A percentile compares a stretch with the other conserved stretches of the same genome.
Conservation (phyloP, 37 sponge, comb jelly and placozoan genomes). For the Diacarnus erythraeanus region DNA sequence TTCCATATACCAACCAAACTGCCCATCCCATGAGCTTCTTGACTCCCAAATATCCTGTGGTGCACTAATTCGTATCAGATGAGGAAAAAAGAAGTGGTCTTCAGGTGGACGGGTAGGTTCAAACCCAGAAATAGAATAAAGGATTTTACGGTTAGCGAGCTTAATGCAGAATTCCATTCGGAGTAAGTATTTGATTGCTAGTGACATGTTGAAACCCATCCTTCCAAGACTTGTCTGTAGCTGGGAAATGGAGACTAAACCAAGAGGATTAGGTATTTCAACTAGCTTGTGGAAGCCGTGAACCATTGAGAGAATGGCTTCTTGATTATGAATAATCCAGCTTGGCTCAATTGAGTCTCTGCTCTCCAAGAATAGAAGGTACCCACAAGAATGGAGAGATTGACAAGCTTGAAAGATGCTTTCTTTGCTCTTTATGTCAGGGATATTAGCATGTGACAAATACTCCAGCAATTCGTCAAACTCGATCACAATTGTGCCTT, state of each 20-base stretch:
- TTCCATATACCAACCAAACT: constrained; percentile 33
- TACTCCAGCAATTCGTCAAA: constrained; percentile 1
- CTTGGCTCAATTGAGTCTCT: background rate
- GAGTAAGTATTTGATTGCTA: constrained; percentile 18
- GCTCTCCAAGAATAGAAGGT: constrained; percentile 6
- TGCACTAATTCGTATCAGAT: background rate
- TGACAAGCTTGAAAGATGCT: constrained; percentile 3
- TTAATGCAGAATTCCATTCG: constrained; percentile 33
- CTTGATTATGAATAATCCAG: constrained; percentile 30
- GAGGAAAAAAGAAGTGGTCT: constrained; percentile 35
- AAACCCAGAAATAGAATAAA: constrained; percentile 18
- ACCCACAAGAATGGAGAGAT: constrained; percentile 26
- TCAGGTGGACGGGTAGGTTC: constrained; percentile 17
- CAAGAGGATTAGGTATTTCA: constrained; percentile 3
- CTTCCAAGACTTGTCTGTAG: constrained; percentile 12
- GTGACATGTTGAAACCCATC: constrained; percentile 29
- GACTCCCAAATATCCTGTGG: constrained; percentile 7
- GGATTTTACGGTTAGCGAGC: background rate
- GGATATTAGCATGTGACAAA: constrained; percentile 18
- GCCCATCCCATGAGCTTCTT: background rate
- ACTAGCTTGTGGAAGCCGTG: constrained; percentile 24
- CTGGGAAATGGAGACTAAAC: constrained; percentile 22
- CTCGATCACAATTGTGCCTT: constrained; percentile 13
- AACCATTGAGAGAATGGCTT: constrained; percentile 18
- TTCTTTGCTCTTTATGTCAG: background rate